phyloP scores from a whole-genome alignment of 2,888 invertebrate species.

The Mechanitis messenoides region DNA sequence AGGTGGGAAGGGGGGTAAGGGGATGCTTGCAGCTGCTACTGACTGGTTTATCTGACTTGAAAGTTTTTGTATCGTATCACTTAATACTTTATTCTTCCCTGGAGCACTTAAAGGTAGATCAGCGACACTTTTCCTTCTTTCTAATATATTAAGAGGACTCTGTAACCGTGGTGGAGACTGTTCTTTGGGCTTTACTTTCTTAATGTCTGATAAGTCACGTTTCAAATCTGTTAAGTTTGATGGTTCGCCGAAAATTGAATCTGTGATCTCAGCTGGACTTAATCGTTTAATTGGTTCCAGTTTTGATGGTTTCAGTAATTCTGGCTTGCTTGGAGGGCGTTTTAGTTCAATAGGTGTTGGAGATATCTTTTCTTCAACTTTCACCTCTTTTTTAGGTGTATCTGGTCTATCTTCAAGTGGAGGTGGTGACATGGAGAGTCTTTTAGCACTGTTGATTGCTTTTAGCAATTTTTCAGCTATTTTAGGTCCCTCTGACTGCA shows the following conservation, averaged over 20 bases:
- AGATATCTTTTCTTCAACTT: conserved; percentile 35
- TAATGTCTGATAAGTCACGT: conserved; percentile 52
- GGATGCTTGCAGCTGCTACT: conserved; percentile 50
- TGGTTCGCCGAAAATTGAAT: conserved; percentile 63
- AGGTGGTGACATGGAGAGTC: conserved; percentile 67
- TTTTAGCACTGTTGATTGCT: conserved; percentile 76
- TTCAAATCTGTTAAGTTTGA: conserved; percentile 56
- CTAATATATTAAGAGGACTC: conserved; percentile 60
- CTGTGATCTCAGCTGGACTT: conserved; percentile 44
- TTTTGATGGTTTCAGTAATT: conserved; percentile 45
- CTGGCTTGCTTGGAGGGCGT: conserved; percentile 41
- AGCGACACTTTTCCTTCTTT: conserved; percentile 63
- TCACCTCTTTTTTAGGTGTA: conserved; percentile 51
- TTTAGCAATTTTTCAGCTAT: conserved; percentile 80
- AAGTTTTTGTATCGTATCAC: conserved; percentile 79
- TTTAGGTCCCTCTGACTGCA: conserved; percentile 74
- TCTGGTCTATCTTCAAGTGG: conserved; percentile 51
- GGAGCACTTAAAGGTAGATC: conserved; percentile 57
- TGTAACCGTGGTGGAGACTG: conserved; percentile 51
- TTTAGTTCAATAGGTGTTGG: conserved; percentile 39
- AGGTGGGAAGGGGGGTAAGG: conserved; percentile 54
- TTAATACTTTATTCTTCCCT: conserved; percentile 76
- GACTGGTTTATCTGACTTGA: conserved; percentile 73
- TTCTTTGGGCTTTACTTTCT: conserved; percentile 58
- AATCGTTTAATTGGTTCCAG: conserved; percentile 47